Percentiles rank a stretch among this genome's conserved stretches.
Evolutionary conservation across 2,113 vertebrate species (phyloP).

Genomic region (Triplophysa siluroides): DNA sequence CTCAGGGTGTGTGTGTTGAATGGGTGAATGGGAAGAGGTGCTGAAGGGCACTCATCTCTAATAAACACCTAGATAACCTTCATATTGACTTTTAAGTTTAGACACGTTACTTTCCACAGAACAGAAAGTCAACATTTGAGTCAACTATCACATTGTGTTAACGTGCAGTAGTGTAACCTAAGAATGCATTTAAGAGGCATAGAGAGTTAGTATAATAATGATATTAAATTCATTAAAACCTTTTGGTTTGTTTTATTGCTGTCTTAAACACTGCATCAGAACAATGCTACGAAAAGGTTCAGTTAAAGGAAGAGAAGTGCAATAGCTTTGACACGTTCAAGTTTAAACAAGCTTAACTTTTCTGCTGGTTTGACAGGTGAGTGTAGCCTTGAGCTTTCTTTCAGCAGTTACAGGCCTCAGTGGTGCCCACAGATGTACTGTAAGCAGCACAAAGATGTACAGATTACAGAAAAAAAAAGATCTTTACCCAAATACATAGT

Average conservation of each 20-base stretch:
- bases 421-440: neutral
- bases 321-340: neutral
- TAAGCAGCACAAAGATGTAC: neutral
- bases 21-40: neutral
- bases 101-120: neutral
- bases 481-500: constrained; percentile 27
- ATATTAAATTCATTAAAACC: no score
- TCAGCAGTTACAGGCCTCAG: neutral
- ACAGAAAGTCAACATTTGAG: neutral
- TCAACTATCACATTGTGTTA: neutral
- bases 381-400: neutral
- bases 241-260: no score
- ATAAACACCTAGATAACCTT: neutral
- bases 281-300: neutral
- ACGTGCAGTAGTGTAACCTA: neutral
- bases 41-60: neutral
- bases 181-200: no score
- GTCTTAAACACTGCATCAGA: no score
- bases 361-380: neutral
- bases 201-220: no score
- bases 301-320: constrained; percentile 21
- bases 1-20: neutral
- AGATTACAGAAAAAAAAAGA: constrained; percentile 27
- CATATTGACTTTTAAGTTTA: neutral
- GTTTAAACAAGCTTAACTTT: constrained; percentile 37